Percentiles rank a stretch among this genome's conserved stretches.
Conservation (phyloP, 1,140 invertebrate genomes). For the Bombus soroeensis region DNA sequence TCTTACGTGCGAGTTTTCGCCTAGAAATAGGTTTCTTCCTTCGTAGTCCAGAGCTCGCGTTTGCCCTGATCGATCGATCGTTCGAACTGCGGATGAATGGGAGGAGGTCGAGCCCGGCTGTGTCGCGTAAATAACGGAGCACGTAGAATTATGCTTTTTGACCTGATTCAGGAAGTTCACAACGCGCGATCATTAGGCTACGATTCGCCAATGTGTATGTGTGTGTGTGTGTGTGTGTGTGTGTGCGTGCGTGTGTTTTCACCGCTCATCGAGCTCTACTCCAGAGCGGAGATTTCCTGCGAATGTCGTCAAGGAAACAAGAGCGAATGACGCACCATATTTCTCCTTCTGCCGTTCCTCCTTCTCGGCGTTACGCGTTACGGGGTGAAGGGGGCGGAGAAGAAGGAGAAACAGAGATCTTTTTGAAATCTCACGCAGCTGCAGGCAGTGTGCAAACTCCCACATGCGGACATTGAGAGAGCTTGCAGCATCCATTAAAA, state of each 20-base stretch:
- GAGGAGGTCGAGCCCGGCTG: background rate
- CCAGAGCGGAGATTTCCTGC: background rate
- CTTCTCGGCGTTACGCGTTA: background rate
- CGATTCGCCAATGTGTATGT: background rate
- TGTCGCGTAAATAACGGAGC: background rate
- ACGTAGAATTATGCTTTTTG: background rate
- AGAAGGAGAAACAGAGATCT: background rate
- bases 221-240: no score
- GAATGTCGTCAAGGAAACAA: conserved; percentile 7
- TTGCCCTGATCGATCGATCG: background rate
- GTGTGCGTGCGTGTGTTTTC: background rate
- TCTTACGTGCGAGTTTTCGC: background rate
- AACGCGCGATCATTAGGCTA: background rate
- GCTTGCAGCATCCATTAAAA: conserved; percentile 76
- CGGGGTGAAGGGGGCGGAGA: background rate
- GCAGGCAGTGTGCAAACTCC: conserved; percentile 30
- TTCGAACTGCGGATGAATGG: background rate
- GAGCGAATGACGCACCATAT: conserved; percentile 12
- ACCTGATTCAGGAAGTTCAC: conserved; percentile 15
- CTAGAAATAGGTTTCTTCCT: background rate
- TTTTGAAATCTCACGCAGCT: conserved; percentile 38
- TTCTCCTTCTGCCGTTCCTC: background rate
- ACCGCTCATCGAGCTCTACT: background rate
- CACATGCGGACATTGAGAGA: conserved; percentile 42
- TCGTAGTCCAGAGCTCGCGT: background rate